A percentile compares a stretch with the other conserved stretches of the same genome.
Evolutionary conservation across 2,797 vertebrate genomes (phyloP).

Genomic region (Gallinago stenura): DNA sequence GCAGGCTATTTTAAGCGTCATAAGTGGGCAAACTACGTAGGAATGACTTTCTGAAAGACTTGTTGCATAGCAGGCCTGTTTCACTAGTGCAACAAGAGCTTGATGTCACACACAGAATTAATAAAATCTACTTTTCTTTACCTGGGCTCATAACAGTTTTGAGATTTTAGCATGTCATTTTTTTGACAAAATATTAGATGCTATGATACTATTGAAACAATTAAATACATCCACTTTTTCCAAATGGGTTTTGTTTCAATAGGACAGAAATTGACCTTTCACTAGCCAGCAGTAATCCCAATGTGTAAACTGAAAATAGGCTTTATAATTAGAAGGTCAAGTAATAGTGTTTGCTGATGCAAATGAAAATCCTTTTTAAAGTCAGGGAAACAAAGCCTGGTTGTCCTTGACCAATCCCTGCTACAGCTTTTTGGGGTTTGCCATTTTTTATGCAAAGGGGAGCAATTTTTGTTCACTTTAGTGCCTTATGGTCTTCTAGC

Average conservation of each 20-base stretch:
- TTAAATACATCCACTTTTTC: background rate
- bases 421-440: background rate
- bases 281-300: background rate
- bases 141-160: background rate
- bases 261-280: constrained; percentile 5
- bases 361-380: constrained; percentile 18
- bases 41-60: background rate
- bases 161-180: background rate
- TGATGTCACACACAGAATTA: background rate
- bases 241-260: background rate
- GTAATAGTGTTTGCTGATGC: constrained; percentile 13
- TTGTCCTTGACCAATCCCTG: background rate
- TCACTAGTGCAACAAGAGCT: background rate
- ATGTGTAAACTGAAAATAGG: background rate
- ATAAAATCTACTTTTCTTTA: background rate
- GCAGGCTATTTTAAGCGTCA: background rate
- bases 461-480: background rate
- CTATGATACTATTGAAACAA: background rate
- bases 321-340: background rate
- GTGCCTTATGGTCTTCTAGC: background rate
- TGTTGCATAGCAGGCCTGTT: background rate
- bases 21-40: background rate
- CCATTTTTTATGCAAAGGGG: background rate
- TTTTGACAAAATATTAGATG: background rate
- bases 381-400: background rate